Evolutionary conservation across 2,888 invertebrate species (phyloP), one percentile per base, ranked within the genome.

Genomic region (Galerucella calmariensis): DNA sequence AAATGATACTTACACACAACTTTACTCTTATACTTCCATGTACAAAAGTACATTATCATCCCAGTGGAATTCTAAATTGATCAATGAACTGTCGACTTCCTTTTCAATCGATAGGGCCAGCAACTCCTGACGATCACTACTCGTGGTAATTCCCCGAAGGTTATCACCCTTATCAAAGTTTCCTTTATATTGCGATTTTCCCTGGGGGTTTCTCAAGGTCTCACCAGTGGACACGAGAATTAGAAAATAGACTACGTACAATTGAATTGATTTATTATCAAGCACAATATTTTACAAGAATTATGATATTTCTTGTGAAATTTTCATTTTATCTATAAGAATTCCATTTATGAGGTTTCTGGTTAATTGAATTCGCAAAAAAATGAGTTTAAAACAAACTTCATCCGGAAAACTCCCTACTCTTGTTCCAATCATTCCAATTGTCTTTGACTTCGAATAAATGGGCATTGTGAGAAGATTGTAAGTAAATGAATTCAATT

Each of bases 111-210:
- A 75, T 75, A 71, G 67, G 69, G 67, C 16, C n/a, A 73, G 63
- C 67, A 70, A 67, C 66, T 66, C 69, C 70, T 69, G 75, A 73
- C 70, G 35, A 73, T 75, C 73, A 61, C 72, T 61, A 73, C 61
- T 69, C 46, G 53, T 6, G 35, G 8, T 41, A 70, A 73, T 63
- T 69, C 70, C 75, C 75, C 27, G n/a, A 70, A 62, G 73, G 67
- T 62, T 61, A 16, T 35, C 58, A 67, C 72, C 73, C 73, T 75
- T 48, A 58, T 69, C 70, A 58, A 75, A 75, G 67, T 75, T 70
- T 67, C 59, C 67, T 69, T 67, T 62, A 69, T 75, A 44, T 69
- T 58, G 58, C 61, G 53, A 61, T 69, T 48, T 66, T 67, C 72
- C 58, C 62, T 8, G 41, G 62, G 67, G 66, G 20, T 2, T 56